Evolutionary conservation across 1,140 invertebrate species (phyloP), one percentile per base, ranked within the genome.

Genomic region (Orius insidiosus): DNA sequence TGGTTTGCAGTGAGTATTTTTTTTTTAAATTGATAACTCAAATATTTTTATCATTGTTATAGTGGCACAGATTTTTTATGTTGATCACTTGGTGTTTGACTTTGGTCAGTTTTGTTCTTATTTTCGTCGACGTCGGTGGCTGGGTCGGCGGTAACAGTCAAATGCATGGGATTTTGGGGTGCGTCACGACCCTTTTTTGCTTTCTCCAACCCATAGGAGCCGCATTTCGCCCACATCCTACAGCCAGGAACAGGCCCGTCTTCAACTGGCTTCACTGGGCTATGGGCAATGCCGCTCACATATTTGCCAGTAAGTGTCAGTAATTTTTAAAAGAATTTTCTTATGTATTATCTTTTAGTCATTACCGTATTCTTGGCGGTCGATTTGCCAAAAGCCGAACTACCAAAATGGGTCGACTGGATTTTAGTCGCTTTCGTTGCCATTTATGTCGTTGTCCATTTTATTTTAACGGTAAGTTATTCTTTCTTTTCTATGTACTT

Each of bases 201-300:
- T 85, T 88, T 55, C 67, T 90, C 51, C 84, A 97, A 65, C 89
- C 89, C 0, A 76, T 90, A 54, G 78, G 85, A 70, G 87, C 87
- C 4, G 73, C 78, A 30, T 80, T 92, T 60, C 74, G 92, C 46
- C 88, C 87, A 3, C 75, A 81, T 59, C 87, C 89, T 1, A 80
- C 78, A 40, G 78, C 81, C 37, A 70, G 76, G 1, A 78, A 75
- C 54, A 68, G 90, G 45, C 74, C 80, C 0, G 66, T 92, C 45
- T 95, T 96, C 67, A 98, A 98, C 63, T 96, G 90, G 90, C 57
- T 75, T 10, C 90, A 96, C 64, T 96, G 89, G 86, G 66, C 85
- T 35, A 72, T 87, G 52, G 92, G 92, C 39, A 95, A 93, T 61
- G 64, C 76, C n/a, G 89, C 88, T 2, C 86, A 93, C 59, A 85